A percentile compares a stretch with the other conserved stretches of the same genome.
phyloP scores from a whole-genome alignment of 1,140 invertebrate species.

The Psilanteris sp. region DNA sequence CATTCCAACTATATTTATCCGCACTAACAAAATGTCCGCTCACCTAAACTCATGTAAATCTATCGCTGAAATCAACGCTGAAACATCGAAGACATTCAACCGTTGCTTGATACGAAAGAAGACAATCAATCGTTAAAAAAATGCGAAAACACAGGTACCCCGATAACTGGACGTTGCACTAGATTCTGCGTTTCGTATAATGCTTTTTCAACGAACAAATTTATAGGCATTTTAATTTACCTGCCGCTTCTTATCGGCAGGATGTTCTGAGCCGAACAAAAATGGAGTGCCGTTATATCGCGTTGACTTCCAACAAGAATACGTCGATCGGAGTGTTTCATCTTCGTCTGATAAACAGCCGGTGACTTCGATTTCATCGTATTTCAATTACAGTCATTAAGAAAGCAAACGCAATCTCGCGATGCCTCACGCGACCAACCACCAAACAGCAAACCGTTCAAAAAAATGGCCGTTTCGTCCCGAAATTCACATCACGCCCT shows the following conservation, averaged over 20 bases:
- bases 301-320: conserved; percentile 43
- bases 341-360: conserved; percentile 18
- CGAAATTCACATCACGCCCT: too few relatives aligned
- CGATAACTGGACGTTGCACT: conserved; percentile 38
- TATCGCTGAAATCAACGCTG: too few relatives aligned
- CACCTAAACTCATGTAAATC: too few relatives aligned
- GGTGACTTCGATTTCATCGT: conserved; percentile 13
- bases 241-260: conserved; percentile 35
- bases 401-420: conserved; percentile 9
- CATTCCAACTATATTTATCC: too few relatives aligned
- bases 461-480: too few relatives aligned
- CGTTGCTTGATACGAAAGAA: background rate
- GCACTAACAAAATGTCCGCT: too few relatives aligned
- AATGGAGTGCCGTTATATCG: conserved; percentile 46
- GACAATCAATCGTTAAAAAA: conserved; percentile 3
- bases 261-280: conserved; percentile 36
- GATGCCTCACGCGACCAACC: too few relatives aligned
- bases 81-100: too few relatives aligned
- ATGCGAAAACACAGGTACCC: conserved; percentile 4
- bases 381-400: conserved; percentile 29
- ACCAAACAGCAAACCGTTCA: too few relatives aligned
- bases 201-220: conserved; percentile 41
- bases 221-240: conserved; percentile 49
- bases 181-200: conserved; percentile 42
- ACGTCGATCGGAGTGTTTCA: conserved; percentile 18